Evolutionary conservation across 2,888 invertebrate species (phyloP).

Genomic region (Dichetophora obliterata): DNA sequence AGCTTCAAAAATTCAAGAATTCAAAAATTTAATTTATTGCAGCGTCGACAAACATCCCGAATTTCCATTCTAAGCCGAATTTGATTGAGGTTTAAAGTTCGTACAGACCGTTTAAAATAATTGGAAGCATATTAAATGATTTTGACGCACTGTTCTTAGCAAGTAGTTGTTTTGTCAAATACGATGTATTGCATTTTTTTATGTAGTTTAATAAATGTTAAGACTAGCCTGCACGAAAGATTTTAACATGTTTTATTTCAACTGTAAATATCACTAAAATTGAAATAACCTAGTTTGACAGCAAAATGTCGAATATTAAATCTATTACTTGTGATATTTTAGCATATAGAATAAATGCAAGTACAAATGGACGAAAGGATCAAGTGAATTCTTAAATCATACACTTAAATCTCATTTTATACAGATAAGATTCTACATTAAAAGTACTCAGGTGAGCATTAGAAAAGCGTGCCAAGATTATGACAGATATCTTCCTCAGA

Average conservation of each 20-base stretch:
- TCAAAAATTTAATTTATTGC: slow-evolving; percentile 46
- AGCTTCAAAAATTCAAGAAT: background rate
- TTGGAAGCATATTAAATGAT: no score
- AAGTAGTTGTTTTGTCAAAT: no score
- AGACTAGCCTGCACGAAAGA: background rate
- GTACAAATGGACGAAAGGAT: background rate
- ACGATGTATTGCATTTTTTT: no score
- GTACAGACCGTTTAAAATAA: no score
- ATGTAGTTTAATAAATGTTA: no score
- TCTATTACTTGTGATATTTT: background rate
- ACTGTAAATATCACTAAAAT: background rate
- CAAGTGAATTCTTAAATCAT: background rate
- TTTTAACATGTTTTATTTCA: background rate
- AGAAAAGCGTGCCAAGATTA: background rate
- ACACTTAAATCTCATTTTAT: background rate
- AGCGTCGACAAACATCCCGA: slow-evolving; percentile 77
- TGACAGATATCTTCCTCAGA: background rate
- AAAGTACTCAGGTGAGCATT: no score
- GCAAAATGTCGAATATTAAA: background rate
- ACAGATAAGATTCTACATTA: no score
- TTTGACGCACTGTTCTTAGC: no score
- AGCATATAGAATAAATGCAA: background rate
- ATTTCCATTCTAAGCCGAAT: slow-evolving; percentile 75
- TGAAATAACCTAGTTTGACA: background rate
- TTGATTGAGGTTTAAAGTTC: no score